Base-by-base conservation (phyloP, 2,888 invertebrate genomes). In the Cheiracanthium punctorium region DNA sequence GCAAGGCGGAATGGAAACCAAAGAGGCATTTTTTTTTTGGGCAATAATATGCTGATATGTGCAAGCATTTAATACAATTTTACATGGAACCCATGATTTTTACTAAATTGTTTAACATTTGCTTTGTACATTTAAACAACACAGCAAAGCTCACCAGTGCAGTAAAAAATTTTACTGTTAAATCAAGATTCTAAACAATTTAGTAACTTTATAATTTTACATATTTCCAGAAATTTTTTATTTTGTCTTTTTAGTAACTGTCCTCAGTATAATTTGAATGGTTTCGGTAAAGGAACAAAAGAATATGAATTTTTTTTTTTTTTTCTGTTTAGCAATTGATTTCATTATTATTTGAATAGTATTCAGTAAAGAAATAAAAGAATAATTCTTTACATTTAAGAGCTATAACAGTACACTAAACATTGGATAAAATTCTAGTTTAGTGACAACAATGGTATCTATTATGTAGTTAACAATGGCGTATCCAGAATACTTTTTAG, bases 31-130 rank as follows among this genome's bases (percentile, higher is more conserved):
- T 67, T 73, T 79, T 64, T 32, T 65, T 69, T 77, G 81, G 87
- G 79, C 80, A 86, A 80, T 80, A 79, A 72, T 67, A 74, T 85
- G 80, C 67, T 87, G 87, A 87, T 87, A 87, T 87, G 87, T 87
- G 87, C 87, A 87, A 87, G 87, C 81, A 52, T 77, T 84, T 65
- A 76, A 82, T 77, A 82, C 75, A 86, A 80, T 75, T 80, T 86
- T 80, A 86, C 77, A 80, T 43, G 41, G 75, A 80, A 76, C 74
- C 71, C 41, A 71, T 80, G 48, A 71, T 71, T 76, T n/a, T 69
- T 41, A 80, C 70, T 75, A 80, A 72, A 70, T 77, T 67, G 84
- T 73, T 84, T 84, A 58, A 87, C 24, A 80, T 72, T 86, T 81
- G 48, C 71, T 80, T 80, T 81, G 72, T 80, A 76, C 76, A 81